phyloP scores from a whole-genome alignment of 2,888 invertebrate genomes.

The Dryomyza anilis region DNA sequence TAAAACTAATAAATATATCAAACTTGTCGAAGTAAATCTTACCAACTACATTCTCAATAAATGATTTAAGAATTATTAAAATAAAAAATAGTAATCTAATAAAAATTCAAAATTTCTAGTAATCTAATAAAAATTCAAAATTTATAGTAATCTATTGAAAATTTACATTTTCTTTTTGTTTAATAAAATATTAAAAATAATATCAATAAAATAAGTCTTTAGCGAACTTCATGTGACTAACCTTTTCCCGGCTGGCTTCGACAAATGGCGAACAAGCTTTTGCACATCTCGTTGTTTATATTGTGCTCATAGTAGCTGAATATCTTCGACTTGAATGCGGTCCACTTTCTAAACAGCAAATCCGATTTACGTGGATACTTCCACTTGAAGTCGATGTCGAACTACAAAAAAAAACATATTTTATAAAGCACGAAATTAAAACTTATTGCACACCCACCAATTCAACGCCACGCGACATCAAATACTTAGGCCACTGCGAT shows the following conservation, averaged over 20 bases:
- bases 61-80: no score
- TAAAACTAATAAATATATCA: no score
- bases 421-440: not conserved
- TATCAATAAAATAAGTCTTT: not conserved
- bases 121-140: no score
- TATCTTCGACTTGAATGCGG: conserved; percentile 33
- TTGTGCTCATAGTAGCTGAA: conserved; percentile 33
- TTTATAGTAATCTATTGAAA: no score
- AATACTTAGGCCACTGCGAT: conserved; percentile 37
- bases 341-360: conserved; percentile 34
- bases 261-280: conserved; percentile 32
- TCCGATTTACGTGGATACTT: conserved; percentile 33
- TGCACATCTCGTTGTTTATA: conserved; percentile 35
- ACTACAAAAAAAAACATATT: conserved; percentile 33
- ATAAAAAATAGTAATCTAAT: no score
- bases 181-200: no score
- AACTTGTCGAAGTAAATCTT: no score
- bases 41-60: no score
- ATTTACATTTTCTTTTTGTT: no score
- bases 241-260: conserved; percentile 32
- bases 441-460: conserved; percentile 22
- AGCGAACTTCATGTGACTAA: conserved; percentile 30
- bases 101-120: no score
- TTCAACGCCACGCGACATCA: conserved; percentile 34
- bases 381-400: conserved; percentile 36